Base-by-base conservation (phyloP, 2,888 invertebrate genomes). In the Caenorhabditis wallacei region DNA sequence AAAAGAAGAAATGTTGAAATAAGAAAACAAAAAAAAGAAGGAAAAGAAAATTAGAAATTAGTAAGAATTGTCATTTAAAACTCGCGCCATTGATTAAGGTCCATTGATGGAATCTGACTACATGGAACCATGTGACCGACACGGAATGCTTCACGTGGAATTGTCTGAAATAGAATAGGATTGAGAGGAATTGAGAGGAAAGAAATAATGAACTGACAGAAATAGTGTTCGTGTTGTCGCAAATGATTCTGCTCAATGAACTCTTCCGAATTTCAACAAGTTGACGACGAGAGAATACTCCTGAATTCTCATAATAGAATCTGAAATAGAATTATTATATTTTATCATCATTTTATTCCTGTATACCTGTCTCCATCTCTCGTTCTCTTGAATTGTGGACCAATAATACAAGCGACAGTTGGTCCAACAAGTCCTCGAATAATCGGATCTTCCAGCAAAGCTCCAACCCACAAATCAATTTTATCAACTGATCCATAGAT, bases 201-300 rank as follows among this genome's bases (percentile, higher is more conserved):
- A 13, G 16, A 43, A 43, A 16, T 5, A 1, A n/a, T 59, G 22
- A 35, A 40, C 72, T 76, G 30, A 87, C 87, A 18, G 84, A 83
- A 56, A 92, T 89, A 5, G 95, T 93, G 92, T 97, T 97, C 92
- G 96, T 95, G 93, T 97, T 97, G 87, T 96, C 96, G 91, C 97
- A 98, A 75, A 96, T 92, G 0, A 97, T 93, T 92, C 96, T 96
- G 0, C 96, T 95, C 57, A 97, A 92, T 0, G 96, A 96, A 1
- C 95, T 94, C 92, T 96, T 96, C 0, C 96, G 94, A 69, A 98
- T 95, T 92, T 96, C 96, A 0, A 93, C 92, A 16, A 97, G 93
- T 94, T 98, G 97, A 13, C 88, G 90, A 61, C 87, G 85, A 24
- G 91, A 89, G 85, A 90, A 92, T 11, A 92, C 85, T 54, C 92